phyloP scores from a whole-genome alignment of 2,888 invertebrate genomes.

The Colostygia pectinataria region DNA sequence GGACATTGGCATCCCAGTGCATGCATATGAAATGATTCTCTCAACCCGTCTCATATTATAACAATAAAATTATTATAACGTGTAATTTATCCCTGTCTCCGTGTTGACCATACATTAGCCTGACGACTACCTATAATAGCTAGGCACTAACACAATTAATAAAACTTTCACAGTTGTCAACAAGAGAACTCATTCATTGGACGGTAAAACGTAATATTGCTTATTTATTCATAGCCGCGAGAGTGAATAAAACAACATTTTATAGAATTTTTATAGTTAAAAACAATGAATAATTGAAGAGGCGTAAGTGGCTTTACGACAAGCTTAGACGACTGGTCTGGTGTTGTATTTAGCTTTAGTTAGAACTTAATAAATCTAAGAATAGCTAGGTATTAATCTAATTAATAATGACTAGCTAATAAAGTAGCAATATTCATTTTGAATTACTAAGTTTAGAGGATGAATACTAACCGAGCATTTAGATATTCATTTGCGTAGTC shows the following conservation, averaged over 20 bases:
- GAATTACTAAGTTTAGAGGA: constrained; percentile 82
- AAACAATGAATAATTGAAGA: constrained; percentile 42
- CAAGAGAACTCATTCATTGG: constrained; percentile 43
- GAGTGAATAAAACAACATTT: constrained; percentile 38
- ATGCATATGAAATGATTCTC: constrained; percentile 50
- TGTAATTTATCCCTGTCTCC: constrained; percentile 54
- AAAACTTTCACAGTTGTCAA: constrained; percentile 47
- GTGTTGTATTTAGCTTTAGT: constrained; percentile 58
- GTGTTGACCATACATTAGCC: constrained; percentile 42
- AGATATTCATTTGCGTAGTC: constrained; percentile 69
- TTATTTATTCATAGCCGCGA: constrained; percentile 41
- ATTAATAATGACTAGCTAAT: constrained; percentile 57
- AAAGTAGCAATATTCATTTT: constrained; percentile 57
- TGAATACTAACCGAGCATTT: constrained; percentile 67
- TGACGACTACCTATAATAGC: constrained; percentile 32
- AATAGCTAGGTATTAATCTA: constrained; percentile 41
- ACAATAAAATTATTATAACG: constrained; percentile 56
- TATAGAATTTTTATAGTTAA: constrained; percentile 40
- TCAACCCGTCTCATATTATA: constrained; percentile 39
- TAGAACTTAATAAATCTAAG: constrained; percentile 57
- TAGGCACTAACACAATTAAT: constrained; percentile 49
- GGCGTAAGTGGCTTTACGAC: constrained; percentile 18
- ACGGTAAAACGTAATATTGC: constrained; percentile 32
- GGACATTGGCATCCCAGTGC: constrained; percentile 42
- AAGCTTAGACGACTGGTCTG: constrained; percentile 9